phyloP scores from a whole-genome alignment of 2,113 vertebrate genomes.

The Dasyprocta punctata region DNA sequence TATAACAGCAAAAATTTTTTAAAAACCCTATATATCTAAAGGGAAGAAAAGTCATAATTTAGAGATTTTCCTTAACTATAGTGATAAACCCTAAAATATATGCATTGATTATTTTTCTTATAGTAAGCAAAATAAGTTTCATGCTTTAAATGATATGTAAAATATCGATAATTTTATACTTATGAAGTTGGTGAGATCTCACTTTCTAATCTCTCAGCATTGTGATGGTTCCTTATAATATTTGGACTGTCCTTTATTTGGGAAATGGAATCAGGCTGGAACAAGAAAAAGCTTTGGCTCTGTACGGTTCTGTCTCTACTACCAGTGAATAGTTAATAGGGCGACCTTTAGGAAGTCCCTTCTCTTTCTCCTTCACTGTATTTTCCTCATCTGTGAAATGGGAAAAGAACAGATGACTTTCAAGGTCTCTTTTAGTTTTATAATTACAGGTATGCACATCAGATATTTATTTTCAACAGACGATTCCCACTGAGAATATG shows the following conservation, averaged over 20 bases:
- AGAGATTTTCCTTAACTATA: slow-evolving; percentile 51
- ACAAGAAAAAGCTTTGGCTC: background rate
- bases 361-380: background rate
- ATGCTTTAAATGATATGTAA: slow-evolving; percentile 65
- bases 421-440: slow-evolving; percentile 18
- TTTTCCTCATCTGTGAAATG: slow-evolving; percentile 5
- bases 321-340: background rate
- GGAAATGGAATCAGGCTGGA: background rate
- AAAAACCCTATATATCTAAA: slow-evolving; percentile 42
- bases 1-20: slow-evolving; percentile 24
- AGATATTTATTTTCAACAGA: slow-evolving; percentile 34
- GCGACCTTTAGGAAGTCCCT: background rate
- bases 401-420: background rate
- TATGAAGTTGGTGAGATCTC: background rate
- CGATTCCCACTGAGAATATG: background rate
- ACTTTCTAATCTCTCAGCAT: slow-evolving; percentile 59
- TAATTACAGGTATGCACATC: background rate
- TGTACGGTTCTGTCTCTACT: background rate
- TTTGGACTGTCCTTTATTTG: slow-evolving; percentile 24
- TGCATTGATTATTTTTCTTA: slow-evolving; percentile 56
- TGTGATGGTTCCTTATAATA: slow-evolving; percentile 57
- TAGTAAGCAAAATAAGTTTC: slow-evolving; percentile 39
- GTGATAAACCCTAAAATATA: slow-evolving; percentile 45
- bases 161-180: slow-evolving; percentile 51
- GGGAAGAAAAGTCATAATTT: slow-evolving; percentile 66